Base-by-base conservation (phyloP, 2,888 invertebrate genomes). In the Phlogophora meticulosa region DNA sequence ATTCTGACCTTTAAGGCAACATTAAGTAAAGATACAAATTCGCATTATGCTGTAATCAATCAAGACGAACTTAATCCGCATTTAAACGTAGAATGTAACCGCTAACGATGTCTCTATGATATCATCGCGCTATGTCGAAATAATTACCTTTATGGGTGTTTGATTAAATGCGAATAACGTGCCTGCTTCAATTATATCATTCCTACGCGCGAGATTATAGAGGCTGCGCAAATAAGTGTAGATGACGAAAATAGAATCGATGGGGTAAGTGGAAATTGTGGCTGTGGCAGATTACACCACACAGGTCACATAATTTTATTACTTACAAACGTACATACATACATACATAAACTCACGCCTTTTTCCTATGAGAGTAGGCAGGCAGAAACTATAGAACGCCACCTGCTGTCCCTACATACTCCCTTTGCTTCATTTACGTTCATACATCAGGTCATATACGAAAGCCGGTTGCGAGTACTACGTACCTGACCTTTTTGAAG, bases 101-200 rank as follows among this genome's bases (percentile, higher is more conserved):
- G 51, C 82, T 83, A 84, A 85, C 78, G 85, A 78, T 76, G 69
- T 78, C 67, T 80, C 77, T 73, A 77, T 72, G 75, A 81, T 76
- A 76, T 72, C 77, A 76, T 68, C 65, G 57, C 15, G 48, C 65
- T 70, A 72, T 79, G 77, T 81, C 61, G 80, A 73, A 80, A 81
- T 86, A 86, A 85, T 85, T 85, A 77, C 78, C 80, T 78, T 78
- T 58, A 76, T 81, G 69, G 59, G 52, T 77, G 69, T 81, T 85
- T 83, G 78, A 85, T 81, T 83, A 81, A 68, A 77, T 69, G 73
- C 71, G 75, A 83, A 84, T 78, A 76, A 83, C 67, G 70, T 71
- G 72, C 60, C 61, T 67, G 22, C 68, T 63, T 71, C 80, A 82
- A 82, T 82, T 80, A 84, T 74, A 70, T 72, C 52, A 61, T 71